Evolutionary conservation across 2,888 invertebrate species (phyloP), one percentile per base, ranked within the genome.

Genomic region (Chrysina gloriosa): DNA sequence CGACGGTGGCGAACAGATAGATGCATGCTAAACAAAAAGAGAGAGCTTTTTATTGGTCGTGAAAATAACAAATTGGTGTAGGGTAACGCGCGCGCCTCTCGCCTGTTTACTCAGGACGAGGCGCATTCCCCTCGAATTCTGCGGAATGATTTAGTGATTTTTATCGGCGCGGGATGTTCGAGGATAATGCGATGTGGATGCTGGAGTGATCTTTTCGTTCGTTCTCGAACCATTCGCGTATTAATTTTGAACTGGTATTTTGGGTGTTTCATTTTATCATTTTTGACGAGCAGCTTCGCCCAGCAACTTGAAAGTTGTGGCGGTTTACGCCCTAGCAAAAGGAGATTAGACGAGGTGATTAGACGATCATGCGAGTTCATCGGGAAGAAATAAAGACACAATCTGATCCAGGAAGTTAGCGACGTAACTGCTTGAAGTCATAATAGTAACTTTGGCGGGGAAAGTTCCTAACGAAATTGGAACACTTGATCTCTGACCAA

Each of bases 1-100:
- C 78, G 75, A 36, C 61, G 73, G 78, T 74, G 76, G 79, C 75
- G 77, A 77, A 77, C 76, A 77, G 78, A 81, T 80, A 76, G 79
- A 81, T 81, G 79, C 79, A 77, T 77, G 78, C 76, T 76, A 79
- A 78, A 81, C 78, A 80, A 52, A 52, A 81, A 82, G 80, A 80
- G 79, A 72, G 77, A 76, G 76, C 73, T 76, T 79, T 79, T 80
- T 79, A 81, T 81, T 78, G 79, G 73, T 75, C 76, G 77, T 76
- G 77, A 77, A 78, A 77, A 75, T 77, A 77, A 77, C 76, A 75
- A 77, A 78, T 78, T 74, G 76, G 70, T 72, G 71, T 63, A 69
- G 63, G 61, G 52, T 61, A 64, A 67, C 58, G 63, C 45, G 45
- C 65, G 39, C 54, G 63, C 50, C 36, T 63, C 16, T 21, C 47